Evolutionary conservation across 2,797 vertebrate species (phyloP), one percentile per base, ranked within the genome.

Genomic region (Acomys russatus): DNA sequence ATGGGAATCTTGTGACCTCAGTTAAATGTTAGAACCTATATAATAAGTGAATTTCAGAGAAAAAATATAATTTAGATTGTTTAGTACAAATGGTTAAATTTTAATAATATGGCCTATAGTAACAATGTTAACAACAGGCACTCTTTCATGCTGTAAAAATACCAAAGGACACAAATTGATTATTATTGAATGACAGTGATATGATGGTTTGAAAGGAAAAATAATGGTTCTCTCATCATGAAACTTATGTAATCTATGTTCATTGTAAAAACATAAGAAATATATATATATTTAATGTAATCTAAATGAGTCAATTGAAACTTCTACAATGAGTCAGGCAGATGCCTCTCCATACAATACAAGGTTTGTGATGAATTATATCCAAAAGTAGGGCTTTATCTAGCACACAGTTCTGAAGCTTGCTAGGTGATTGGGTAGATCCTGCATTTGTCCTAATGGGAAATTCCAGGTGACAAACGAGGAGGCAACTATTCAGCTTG

Each of bases 211-310:
- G 25, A 83, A 44, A 86, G 49, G 2, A 10, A 49, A 91, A 59
- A 85, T 38, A 80, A 12, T 59, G 54, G 0, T 77, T 20, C 68
- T 87, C 22, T 64, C 20, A 76, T 8, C 6, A 80, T 8, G 54
- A 22, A 38, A 22, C 1, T 56, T 73, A 61, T 68, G 82, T 88
- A 71, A 92, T 90, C 80, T 64, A 73, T 38, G 2, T 15, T 85
- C 56, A 51, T 35, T n/a, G 14, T 68, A 76, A 90, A 90, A 93
- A 88, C 33, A 30, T 49, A 76, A 0, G n/a, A 90, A 95, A 93
- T 77, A 66, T 68, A 70, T n/a, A n/a, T 44, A 44, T 44, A 44
- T 89, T 80, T 61, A 92, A 78, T 35, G 4, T 9, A 84, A 87
- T 93, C 89, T 63, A 35, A 59, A 44, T 83, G 14, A 61, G 8